These are phyloP conservation scores for Paratrypauchen microcephalus DNA, from an alignment of 2,797 vertebrate species.

Conservation along the genomic window DNA sequence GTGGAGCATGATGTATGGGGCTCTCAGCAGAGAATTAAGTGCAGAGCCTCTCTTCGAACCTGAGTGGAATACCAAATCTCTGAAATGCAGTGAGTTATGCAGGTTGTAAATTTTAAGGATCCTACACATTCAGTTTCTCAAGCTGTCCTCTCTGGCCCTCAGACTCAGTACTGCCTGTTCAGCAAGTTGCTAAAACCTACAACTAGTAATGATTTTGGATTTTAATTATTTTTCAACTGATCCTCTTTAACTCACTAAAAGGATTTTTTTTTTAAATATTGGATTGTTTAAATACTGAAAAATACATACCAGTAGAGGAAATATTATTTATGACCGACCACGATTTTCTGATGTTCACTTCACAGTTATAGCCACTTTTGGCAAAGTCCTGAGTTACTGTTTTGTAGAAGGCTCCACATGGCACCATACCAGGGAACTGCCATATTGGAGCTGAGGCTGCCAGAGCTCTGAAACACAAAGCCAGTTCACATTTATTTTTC, in stretches of 20 bases:
- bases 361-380: conserved; percentile 81
- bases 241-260: conserved; percentile 6
- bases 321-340: conserved; percentile 87
- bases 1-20: conserved; percentile 7
- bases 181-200: conserved; percentile 24
- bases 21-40: conserved; percentile 15
- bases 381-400: conserved; percentile 88
- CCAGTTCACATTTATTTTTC: conserved; percentile 4
- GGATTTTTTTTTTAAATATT: not conserved
- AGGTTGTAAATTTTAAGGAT: conserved; percentile 33
- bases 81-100: conserved; percentile 11
- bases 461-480: conserved; percentile 81
- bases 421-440: conserved; percentile 89
- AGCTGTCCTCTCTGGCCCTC: conserved; percentile 24
- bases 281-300: not conserved
- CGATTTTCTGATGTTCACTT: conserved; percentile 83
- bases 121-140: conserved; percentile 20
- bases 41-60: conserved; percentile 12
- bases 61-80: conserved; percentile 21
- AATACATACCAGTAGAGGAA: conserved; percentile 79
- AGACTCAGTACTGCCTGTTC: conserved; percentile 29
- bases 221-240: not conserved
- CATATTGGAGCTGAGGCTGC: conserved; percentile 95
- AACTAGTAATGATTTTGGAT: not conserved
- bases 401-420: conserved; percentile 85